phyloP scores from a whole-genome alignment of 1,140 invertebrate genomes.

The Aleiodes sp. region DNA sequence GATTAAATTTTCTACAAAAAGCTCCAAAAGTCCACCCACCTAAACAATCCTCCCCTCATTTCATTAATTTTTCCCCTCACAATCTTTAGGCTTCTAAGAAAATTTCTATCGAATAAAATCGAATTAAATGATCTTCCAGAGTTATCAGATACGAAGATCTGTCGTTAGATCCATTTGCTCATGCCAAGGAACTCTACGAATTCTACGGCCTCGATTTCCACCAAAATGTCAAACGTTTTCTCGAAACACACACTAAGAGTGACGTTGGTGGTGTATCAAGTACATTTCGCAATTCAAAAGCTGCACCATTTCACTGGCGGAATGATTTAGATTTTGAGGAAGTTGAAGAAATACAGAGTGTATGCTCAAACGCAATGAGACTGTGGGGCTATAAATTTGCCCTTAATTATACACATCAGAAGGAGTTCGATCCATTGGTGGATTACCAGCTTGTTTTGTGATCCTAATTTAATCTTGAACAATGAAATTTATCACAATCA shows the following conservation, averaged over 20 bases:
- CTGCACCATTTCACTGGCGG: constrained; percentile 86
- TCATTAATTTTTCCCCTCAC: too few species aligned
- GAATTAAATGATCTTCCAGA: constrained; percentile 63
- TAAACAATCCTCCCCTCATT: too few species aligned
- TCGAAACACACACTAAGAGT: constrained; percentile 82
- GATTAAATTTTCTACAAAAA: too few species aligned
- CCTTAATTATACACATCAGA: constrained; percentile 66
- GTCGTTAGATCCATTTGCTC: constrained; percentile 77
- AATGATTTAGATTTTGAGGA: constrained; percentile 76
- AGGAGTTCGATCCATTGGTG: constrained; percentile 69
- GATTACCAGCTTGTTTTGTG: constrained; percentile 54
- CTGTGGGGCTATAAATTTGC: constrained; percentile 80
- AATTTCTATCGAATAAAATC: neutral
- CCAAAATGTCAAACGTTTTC: constrained; percentile 74
- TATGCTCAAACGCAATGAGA: constrained; percentile 78
- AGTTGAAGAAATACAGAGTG: constrained; percentile 72
- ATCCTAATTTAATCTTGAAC: constrained; percentile 32
- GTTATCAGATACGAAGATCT: constrained; percentile 87
- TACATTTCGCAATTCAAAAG: constrained; percentile 83
- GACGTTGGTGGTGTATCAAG: constrained; percentile 84
- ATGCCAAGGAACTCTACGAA: constrained; percentile 76
- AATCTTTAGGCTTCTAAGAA: too few species aligned
- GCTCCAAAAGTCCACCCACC: too few species aligned
- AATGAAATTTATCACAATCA: neutral
- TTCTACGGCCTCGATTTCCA: constrained; percentile 82